These are phyloP conservation scores for Pardosa pseudoannulata DNA, from an alignment of 2,888 invertebrate species.

Conservation along the genomic window DNA sequence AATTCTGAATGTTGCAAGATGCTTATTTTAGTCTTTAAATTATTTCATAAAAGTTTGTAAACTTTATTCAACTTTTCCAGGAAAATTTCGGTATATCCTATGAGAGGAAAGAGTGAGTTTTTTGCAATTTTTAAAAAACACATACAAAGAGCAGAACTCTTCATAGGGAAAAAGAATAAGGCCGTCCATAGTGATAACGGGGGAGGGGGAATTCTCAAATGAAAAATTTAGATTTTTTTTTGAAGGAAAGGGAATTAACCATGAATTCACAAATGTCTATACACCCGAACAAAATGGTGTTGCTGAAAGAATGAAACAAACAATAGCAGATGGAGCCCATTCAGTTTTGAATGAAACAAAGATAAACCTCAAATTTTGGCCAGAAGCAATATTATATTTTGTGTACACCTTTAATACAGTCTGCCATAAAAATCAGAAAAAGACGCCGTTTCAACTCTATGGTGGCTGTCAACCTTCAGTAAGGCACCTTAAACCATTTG, in stretches of 20 bases:
- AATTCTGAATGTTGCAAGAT: too few species aligned
- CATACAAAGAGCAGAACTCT: neutral
- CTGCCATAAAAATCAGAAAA: neutral
- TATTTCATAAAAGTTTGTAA: too few species aligned
- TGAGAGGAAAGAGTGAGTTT: too few species aligned
- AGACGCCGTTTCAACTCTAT: neutral
- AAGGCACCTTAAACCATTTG: neutral
- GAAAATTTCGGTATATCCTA: too few species aligned
- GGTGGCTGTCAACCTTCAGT: neutral
- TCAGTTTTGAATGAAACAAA: neutral
- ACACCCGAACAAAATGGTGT: too few species aligned
- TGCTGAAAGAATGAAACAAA: too few species aligned
- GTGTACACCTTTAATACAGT: neutral
- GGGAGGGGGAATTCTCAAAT: neutral
- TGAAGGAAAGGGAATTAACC: slow-evolving; percentile 13
- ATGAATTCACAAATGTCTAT: too few species aligned
- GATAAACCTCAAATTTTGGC: neutral
- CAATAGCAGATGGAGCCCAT: neutral
- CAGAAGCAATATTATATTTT: neutral
- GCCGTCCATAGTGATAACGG: neutral
- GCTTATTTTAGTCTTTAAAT: too few species aligned
- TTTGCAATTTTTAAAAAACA: neutral
- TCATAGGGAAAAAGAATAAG: neutral
- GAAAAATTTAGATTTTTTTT: neutral
- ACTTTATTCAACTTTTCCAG: too few species aligned